Evolutionary conservation across 2,888 invertebrate genomes (phyloP).

Genomic region (Dicyrtoma fusca): DNA sequence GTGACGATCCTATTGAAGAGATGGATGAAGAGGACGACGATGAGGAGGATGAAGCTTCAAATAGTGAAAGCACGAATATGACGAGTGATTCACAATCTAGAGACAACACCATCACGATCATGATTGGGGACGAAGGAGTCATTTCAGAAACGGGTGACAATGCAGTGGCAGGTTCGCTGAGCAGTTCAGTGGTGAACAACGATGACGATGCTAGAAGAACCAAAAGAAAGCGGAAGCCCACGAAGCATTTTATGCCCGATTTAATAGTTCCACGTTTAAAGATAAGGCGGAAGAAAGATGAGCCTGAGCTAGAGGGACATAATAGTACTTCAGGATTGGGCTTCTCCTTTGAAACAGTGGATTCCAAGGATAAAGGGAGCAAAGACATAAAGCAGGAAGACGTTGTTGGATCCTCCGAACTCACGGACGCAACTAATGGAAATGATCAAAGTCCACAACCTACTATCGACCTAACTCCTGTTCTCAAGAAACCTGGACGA

Average conservation of each 20-base stretch:
- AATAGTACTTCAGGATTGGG: constrained; percentile 8
- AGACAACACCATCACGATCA: constrained; percentile 29
- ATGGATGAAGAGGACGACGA: constrained; percentile 56
- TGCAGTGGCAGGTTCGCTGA: neutral
- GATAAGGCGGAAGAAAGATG: constrained; percentile 34
- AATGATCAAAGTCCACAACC: constrained; percentile 20
- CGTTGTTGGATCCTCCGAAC: neutral
- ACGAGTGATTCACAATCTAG: constrained; percentile 56
- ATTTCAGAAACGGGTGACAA: constrained; percentile 27
- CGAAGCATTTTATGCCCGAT: constrained; percentile 45
- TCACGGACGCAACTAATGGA: constrained; percentile 2
- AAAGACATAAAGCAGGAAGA: neutral
- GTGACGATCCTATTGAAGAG: constrained; percentile 58
- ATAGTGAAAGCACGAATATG: constrained; percentile 71
- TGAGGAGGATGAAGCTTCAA: constrained; percentile 68
- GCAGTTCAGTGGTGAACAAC: too few species aligned
- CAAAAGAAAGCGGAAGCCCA: constrained; percentile 44
- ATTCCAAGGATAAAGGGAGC: neutral
- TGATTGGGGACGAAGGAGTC: constrained; percentile 33
- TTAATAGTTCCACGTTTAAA: constrained; percentile 39
- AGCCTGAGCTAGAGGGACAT: neutral
- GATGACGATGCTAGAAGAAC: constrained; percentile 37
- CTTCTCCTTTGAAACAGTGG: constrained; percentile 37
- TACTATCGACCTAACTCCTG: neutral
- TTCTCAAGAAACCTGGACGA: constrained; percentile 16